Conservation (phyloP, 2,797 vertebrate genomes). For the Hephaestus fuliginosus region DNA sequence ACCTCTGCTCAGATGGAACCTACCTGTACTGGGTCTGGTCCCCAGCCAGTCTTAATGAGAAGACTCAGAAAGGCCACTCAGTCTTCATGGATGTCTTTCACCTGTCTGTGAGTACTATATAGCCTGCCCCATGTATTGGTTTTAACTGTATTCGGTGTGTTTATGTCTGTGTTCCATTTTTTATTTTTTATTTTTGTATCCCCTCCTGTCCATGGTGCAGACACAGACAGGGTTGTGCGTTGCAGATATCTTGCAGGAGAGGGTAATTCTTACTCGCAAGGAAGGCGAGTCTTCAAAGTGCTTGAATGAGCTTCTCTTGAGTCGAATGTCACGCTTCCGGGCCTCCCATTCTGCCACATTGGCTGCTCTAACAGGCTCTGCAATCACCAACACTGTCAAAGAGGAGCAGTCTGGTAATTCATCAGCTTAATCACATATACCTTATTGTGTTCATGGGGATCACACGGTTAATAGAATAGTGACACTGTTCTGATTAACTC, state of each 20-base stretch:
- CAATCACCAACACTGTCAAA: conserved; percentile 98
- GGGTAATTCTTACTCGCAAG: conserved; percentile 95
- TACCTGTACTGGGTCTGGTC: conserved; percentile 99
- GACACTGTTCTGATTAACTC: conserved; percentile 20
- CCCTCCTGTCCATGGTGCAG: conserved; percentile 73
- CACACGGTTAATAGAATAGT: not conserved
- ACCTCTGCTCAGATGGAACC: conserved; percentile 97
- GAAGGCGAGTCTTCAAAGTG: conserved; percentile 99
- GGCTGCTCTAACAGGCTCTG: conserved; percentile 96
- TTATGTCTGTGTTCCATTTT: not conserved
- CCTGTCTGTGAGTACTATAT: conserved; percentile 87
- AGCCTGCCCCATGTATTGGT: not conserved
- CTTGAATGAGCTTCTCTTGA: conserved; percentile 98
- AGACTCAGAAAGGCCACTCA: conserved; percentile 98
- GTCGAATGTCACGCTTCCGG: conserved; percentile 96
- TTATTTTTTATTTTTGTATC: not conserved
- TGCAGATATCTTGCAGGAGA: conserved; percentile 92
- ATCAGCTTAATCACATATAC: conserved; percentile 18
- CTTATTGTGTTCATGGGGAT: not conserved
- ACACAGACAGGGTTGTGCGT: conserved; percentile 91
- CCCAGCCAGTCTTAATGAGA: conserved; percentile 97
- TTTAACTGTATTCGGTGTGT: not conserved
- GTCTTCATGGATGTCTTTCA: conserved; percentile 99
- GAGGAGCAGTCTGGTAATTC: conserved; percentile 96
- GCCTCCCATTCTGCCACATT: conserved; percentile 97